Conservation (phyloP, 35 echinoderm and acorn worm species). For the Apostichopus parvimensis region DNA sequence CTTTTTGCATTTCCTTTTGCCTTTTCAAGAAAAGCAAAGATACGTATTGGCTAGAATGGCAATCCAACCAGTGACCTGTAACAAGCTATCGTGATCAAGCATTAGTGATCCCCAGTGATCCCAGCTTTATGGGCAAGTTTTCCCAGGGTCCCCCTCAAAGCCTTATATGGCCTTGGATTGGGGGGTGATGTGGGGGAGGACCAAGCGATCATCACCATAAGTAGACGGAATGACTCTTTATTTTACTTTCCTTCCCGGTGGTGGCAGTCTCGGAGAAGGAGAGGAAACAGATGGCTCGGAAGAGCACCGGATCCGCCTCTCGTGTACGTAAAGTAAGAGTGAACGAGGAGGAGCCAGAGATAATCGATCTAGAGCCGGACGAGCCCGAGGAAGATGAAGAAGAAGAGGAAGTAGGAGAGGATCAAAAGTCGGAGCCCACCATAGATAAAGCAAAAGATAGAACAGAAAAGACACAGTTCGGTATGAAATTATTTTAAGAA, state of each 20-base stretch:
- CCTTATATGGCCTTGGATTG: no score
- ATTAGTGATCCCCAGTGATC: no score
- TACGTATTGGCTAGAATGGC: no score
- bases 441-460: constrained; percentile 22
- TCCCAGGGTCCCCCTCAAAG: no score
- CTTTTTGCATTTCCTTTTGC: no score
- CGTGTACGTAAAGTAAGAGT: constrained; percentile 28
- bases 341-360: constrained; percentile 46
- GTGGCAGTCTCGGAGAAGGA: constrained; percentile 31
- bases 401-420: constrained; percentile 13
- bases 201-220: no score
- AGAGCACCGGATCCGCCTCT: constrained; percentile 41
- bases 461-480: constrained; percentile 11
- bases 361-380: constrained; percentile 48
- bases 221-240: no score
- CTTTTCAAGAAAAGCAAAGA: no score
- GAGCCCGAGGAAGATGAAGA: constrained; percentile 33
- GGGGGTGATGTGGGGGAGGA: no score
- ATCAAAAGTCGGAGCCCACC: not conserved
- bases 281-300: constrained; percentile 59
- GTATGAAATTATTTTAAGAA: not conserved
- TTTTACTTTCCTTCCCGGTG: not conserved
- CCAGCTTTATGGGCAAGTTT: no score
- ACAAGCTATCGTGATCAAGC: no score
- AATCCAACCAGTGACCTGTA: no score